Conservation (phyloP, 2,797 vertebrate species). For the Phataginus tetradactyla region DNA sequence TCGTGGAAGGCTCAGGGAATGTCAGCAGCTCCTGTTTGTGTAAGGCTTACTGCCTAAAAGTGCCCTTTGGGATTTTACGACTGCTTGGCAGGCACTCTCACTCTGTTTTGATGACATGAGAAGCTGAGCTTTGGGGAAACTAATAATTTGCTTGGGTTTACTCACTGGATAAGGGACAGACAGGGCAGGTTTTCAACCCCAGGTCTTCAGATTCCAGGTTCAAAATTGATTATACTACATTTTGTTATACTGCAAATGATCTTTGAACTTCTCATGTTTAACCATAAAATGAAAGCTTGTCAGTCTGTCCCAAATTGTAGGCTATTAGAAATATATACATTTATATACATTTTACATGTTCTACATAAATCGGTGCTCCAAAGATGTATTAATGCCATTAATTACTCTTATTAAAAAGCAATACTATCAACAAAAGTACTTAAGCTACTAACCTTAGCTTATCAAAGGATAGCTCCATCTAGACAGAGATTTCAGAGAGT, state of each 20-base stretch:
- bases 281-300: constrained; percentile 41
- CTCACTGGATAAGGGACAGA: neutral
- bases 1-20: neutral
- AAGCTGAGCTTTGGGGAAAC: neutral
- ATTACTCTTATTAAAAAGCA: constrained; percentile 43
- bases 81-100: neutral
- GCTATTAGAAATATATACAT: constrained; percentile 26
- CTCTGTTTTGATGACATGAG: neutral
- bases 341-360: neutral
- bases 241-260: neutral
- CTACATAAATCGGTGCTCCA: constrained; percentile 30
- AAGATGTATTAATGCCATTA: constrained; percentile 14
- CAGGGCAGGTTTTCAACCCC: neutral
- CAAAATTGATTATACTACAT: neutral
- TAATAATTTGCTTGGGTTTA: neutral
- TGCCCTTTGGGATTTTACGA: neutral
- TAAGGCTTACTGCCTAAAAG: neutral
- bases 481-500: constrained; percentile 19
- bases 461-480: neutral
- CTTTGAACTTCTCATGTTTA: constrained; percentile 52
- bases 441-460: neutral
- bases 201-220: neutral
- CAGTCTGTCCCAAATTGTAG: neutral
- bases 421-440: neutral
- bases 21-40: neutral